These are phyloP conservation scores for Chloromyia formosa DNA, from an alignment of 2,888 invertebrate species.

Conservation along the genomic window DNA sequence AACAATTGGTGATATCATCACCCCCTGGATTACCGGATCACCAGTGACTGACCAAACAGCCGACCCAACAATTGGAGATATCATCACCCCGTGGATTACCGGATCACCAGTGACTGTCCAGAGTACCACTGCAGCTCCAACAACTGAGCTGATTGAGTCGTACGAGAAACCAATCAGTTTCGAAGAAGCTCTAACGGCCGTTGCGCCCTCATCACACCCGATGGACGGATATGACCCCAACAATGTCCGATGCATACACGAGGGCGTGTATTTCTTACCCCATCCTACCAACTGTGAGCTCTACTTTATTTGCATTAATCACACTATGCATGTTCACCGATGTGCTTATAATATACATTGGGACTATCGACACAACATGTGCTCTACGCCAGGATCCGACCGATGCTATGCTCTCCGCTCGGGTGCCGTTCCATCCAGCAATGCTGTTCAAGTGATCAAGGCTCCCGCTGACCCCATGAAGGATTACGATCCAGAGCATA, in stretches of 20 bases:
- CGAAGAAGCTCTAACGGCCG: background rate
- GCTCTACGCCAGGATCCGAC: slow-evolving; percentile 52
- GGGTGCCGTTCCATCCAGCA: slow-evolving; percentile 47
- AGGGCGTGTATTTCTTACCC: slow-evolving; percentile 60
- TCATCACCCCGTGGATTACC: background rate
- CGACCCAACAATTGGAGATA: no score
- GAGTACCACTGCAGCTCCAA: background rate
- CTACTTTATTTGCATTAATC: slow-evolving; percentile 60
- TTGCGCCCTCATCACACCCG: slow-evolving; percentile 49
- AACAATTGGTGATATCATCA: background rate
- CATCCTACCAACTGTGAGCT: slow-evolving; percentile 58
- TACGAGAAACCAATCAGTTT: background rate
- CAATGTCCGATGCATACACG: slow-evolving; percentile 57
- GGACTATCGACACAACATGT: slow-evolving; percentile 56
- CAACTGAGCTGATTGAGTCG: background rate
- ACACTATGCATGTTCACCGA: slow-evolving; percentile 57
- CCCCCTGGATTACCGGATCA: background rate
- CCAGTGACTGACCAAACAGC: no score
- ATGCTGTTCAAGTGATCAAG: slow-evolving; percentile 42
- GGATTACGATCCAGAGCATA: slow-evolving; percentile 55
- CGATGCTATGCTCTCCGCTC: slow-evolving; percentile 46
- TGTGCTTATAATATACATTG: slow-evolving; percentile 58
- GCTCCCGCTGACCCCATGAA: slow-evolving; percentile 53
- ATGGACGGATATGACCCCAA: slow-evolving; percentile 56
- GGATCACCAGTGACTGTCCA: background rate